A percentile compares a stretch with the other conserved stretches of the same genome.
Evolutionary conservation across 2,797 vertebrate species (phyloP).

Genomic region (Coracias cyanogaster): DNA sequence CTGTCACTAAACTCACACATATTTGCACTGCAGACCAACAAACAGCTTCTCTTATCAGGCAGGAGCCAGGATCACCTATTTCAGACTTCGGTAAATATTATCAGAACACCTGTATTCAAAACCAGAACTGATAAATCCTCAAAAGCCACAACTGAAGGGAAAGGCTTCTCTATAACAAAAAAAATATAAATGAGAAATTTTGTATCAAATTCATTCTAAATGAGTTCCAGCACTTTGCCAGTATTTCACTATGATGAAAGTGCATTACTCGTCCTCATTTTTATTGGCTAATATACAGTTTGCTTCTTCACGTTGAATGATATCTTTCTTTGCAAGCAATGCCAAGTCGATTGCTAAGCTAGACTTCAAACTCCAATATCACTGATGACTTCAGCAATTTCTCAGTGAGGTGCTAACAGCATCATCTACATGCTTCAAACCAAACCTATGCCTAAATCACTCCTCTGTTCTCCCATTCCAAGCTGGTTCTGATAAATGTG

Average conservation of each 20-base stretch:
- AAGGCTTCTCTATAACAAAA: background rate
- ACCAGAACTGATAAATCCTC: constrained; percentile 2
- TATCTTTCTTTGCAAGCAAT: background rate
- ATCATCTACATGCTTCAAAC: background rate
- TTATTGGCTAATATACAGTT: background rate
- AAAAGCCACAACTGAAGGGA: constrained; percentile 22
- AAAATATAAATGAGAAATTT: background rate
- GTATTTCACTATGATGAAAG: background rate
- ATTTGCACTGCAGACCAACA: constrained; percentile 9
- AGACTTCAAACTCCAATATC: background rate
- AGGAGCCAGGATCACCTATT: constrained; percentile 40
- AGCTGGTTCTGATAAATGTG: background rate
- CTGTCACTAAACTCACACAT: background rate
- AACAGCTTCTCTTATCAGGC: constrained; percentile 40
- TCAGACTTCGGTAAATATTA: background rate
- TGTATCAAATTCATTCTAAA: background rate
- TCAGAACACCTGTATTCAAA: constrained; percentile 19
- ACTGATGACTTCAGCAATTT: background rate
- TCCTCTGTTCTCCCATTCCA: background rate
- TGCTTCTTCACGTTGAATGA: background rate
- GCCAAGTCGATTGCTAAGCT: background rate
- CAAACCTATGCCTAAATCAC: background rate
- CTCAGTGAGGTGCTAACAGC: background rate
- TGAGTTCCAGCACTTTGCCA: background rate
- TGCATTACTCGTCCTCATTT: background rate